phyloP scores from a whole-genome alignment of 2,113 vertebrate genomes.

The Hypanus sabinus region DNA sequence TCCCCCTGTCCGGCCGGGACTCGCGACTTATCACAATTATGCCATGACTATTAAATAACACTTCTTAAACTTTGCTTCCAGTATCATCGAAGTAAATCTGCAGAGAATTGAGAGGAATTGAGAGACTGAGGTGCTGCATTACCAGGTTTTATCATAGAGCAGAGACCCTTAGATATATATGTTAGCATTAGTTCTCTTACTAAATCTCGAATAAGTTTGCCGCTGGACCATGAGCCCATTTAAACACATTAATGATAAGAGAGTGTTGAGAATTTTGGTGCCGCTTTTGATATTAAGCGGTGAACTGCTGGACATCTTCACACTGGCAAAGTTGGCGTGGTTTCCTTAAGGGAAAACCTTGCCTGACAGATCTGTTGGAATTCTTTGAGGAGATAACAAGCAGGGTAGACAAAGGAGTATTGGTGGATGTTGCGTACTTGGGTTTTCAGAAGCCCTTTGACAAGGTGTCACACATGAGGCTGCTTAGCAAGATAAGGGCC shows the following conservation, averaged over 20 bases:
- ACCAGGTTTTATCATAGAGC: background rate
- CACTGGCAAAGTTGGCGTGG: too few relatives aligned
- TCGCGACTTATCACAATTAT: too few relatives aligned
- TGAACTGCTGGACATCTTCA: background rate
- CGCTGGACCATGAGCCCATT: background rate
- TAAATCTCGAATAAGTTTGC: background rate
- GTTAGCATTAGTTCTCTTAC: background rate
- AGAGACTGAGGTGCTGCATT: background rate
- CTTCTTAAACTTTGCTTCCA: background rate
- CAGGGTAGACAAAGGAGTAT: too few relatives aligned
- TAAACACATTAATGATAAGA: background rate
- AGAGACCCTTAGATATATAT: background rate
- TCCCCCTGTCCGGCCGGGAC: too few relatives aligned
- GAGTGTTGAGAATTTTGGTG: background rate
- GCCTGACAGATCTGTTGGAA: too few relatives aligned
- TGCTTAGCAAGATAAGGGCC: too few relatives aligned
- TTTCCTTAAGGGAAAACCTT: too few relatives aligned
- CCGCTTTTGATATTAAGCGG: background rate
- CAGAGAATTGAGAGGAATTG: background rate
- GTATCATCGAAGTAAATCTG: background rate
- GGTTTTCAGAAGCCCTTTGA: too few relatives aligned
- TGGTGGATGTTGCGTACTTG: too few relatives aligned
- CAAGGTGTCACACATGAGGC: too few relatives aligned
- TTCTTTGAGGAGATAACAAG: too few relatives aligned
- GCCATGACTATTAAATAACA: background rate